These are phyloP conservation scores for Polylopha cassiicola DNA, from an alignment of 2,888 invertebrate genomes.

Conservation along the genomic window DNA sequence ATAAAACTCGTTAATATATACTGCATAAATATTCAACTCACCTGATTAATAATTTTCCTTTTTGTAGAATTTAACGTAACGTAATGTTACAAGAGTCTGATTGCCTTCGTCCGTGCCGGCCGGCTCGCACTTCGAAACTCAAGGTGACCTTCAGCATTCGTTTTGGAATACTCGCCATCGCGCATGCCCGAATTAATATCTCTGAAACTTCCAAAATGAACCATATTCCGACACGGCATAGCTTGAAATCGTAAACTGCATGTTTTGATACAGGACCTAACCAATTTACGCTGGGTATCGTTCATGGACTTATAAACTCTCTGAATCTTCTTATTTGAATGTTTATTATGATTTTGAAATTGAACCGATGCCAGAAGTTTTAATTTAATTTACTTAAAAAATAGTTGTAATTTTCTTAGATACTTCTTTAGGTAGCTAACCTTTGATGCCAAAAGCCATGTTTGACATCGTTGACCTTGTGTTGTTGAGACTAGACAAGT, in stretches of 20 bases:
- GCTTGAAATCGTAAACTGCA: constrained; percentile 30
- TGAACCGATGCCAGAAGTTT: no score
- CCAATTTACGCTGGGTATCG: constrained; percentile 27
- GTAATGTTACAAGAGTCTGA: constrained; percentile 24
- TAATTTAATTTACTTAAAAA: no score
- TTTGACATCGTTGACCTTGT: no score
- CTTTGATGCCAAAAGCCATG: no score
- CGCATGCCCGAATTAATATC: constrained; percentile 57
- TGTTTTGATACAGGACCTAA: constrained; percentile 38
- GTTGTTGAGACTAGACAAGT: no score
- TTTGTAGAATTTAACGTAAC: constrained; percentile 45
- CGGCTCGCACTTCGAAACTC: constrained; percentile 32
- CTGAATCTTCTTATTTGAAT: no score
- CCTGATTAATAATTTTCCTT: constrained; percentile 28
- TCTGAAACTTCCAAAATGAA: constrained; percentile 31
- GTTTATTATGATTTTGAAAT: no score
- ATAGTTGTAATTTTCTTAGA: no score
- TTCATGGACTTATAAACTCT: no score
- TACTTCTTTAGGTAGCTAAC: no score
- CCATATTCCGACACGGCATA: constrained; percentile 34
- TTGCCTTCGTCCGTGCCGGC: constrained; percentile 24
- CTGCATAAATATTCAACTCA: no score
- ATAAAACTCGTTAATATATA: no score
- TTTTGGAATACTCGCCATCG: constrained; percentile 53
- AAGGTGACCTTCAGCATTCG: constrained; percentile 67